Conservation (phyloP, 2,797 vertebrate species). For the Spinibarbus caldwelli region DNA sequence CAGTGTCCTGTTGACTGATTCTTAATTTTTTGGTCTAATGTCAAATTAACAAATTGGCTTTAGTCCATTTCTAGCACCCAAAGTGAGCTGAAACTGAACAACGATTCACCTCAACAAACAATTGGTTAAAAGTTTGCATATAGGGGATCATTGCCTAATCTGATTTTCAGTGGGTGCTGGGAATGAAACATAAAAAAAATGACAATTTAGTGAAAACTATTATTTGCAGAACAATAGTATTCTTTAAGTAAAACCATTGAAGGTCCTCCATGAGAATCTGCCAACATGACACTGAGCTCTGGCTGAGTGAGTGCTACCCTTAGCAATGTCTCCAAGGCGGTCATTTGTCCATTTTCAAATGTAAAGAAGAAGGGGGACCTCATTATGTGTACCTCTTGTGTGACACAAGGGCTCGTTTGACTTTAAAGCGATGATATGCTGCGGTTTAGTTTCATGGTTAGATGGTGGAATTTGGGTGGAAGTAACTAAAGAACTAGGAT, state of each 20-base stretch:
- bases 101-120: slow-evolving; percentile 76
- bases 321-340: slow-evolving; percentile 54
- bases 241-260: background rate
- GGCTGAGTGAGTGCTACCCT: slow-evolving; percentile 70
- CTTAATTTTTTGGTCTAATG: slow-evolving; percentile 40
- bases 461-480: background rate
- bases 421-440: slow-evolving; percentile 65
- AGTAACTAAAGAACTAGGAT: slow-evolving; percentile 1
- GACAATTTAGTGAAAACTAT: background rate
- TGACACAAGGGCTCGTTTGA: slow-evolving; percentile 81
- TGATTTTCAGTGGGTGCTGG: slow-evolving; percentile 55
- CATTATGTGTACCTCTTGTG: slow-evolving; percentile 81
- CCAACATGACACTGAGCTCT: slow-evolving; percentile 66
- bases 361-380: slow-evolving; percentile 88
- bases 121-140: slow-evolving; percentile 80
- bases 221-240: background rate
- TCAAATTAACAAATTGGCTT: slow-evolving; percentile 23
- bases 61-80: slow-evolving; percentile 61
- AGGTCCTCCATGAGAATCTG: slow-evolving; percentile 56
- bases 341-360: slow-evolving; percentile 69
- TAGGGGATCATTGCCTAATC: slow-evolving; percentile 40
- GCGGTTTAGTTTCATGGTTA: slow-evolving; percentile 58
- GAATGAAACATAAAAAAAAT: slow-evolving; percentile 46
- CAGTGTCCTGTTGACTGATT: slow-evolving; percentile 68
- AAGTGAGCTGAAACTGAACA: slow-evolving; percentile 43